A percentile compares a stretch with the other conserved stretches of the same genome.
phyloP scores from a whole-genome alignment of 2,113 vertebrate species.

The Atrichornis clamosus region DNA sequence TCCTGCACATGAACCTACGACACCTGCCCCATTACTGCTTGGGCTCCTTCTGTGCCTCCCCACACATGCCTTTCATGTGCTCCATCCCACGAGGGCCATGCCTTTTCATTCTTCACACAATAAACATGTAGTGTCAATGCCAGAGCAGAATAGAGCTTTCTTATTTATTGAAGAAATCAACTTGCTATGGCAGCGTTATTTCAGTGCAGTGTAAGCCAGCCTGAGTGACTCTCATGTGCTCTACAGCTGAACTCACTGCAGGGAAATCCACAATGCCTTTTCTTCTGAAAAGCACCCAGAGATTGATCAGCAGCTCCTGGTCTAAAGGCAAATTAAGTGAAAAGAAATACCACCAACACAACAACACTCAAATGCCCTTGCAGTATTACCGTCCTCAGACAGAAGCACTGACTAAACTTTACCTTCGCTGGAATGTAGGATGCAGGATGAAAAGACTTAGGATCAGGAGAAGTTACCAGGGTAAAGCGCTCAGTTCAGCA shows the following conservation, averaged over 20 bases:
- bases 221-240: neutral
- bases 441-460: neutral
- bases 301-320: neutral
- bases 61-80: neutral
- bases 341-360: neutral
- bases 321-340: neutral
- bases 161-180: neutral
- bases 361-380: neutral
- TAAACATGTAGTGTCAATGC: neutral
- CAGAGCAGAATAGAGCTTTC: neutral
- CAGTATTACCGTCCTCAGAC: neutral
- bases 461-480: neutral
- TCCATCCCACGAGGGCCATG: neutral
- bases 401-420: neutral
- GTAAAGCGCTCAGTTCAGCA: neutral
- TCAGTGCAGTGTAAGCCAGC: neutral
- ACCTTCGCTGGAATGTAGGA: neutral
- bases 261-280: neutral
- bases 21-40: fast-evolving
- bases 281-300: neutral
- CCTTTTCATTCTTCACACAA: neutral
- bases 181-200: neutral
- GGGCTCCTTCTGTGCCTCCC: fast-evolving
- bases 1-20: neutral
- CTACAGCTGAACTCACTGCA: neutral